Conservation (phyloP, 2,113 vertebrate species). For the Heptranchias perlo region DNA sequence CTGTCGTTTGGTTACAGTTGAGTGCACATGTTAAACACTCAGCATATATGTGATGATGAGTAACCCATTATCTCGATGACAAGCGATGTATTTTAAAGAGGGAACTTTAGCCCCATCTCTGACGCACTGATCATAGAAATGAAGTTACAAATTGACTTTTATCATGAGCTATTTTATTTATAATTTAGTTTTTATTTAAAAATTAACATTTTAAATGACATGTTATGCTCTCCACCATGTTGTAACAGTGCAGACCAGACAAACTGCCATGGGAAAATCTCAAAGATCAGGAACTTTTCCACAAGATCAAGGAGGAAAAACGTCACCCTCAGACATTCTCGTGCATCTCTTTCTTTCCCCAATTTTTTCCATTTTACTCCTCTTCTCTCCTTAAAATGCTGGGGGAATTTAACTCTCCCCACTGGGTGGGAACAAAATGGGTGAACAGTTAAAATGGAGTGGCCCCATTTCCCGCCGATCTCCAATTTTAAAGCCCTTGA, state of each 20-base stretch:
- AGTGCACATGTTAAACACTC: neutral
- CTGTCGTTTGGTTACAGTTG: neutral
- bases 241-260: neutral
- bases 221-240: no score
- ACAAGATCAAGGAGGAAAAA: neutral
- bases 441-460: neutral
- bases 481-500: no score
- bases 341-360: neutral
- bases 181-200: conserved; percentile 15
- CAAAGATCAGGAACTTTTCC: neutral
- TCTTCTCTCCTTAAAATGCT: neutral
- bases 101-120: conserved; percentile 22
- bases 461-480: neutral
- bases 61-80: neutral
- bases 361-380: neutral
- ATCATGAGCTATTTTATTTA: neutral
- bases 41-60: neutral
- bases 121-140: conserved; percentile 9
- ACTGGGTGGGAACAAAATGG: neutral
- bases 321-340: neutral
- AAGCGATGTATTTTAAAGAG: neutral
- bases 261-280: neutral
- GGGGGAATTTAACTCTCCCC: neutral
- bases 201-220: conserved; percentile 29
- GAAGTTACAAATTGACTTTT: conserved; percentile 4